phyloP scores from a whole-genome alignment of 2,888 invertebrate species.

The Coleophora deauratella region DNA sequence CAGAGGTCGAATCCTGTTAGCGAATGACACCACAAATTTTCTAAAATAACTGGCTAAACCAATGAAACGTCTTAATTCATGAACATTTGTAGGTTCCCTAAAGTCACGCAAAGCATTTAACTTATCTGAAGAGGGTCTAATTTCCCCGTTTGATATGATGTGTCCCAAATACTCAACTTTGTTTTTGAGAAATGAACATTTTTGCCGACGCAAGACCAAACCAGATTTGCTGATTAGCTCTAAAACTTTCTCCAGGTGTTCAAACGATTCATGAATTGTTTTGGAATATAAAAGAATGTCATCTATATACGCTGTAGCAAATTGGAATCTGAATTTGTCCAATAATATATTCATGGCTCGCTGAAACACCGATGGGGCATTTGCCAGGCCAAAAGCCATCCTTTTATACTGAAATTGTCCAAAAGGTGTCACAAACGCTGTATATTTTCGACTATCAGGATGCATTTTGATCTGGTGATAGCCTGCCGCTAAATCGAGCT shows the following conservation, averaged over 20 bases:
- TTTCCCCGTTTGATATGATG: background rate
- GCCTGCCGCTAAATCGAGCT: constrained; percentile 10
- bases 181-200: constrained; percentile 7
- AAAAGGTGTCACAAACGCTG: constrained; percentile 10
- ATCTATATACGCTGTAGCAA: constrained; percentile 9
- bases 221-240: background rate
- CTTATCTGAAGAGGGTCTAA: background rate
- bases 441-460: constrained; percentile 6
- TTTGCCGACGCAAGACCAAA: background rate
- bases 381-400: constrained; percentile 7
- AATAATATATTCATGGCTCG: constrained; percentile 5
- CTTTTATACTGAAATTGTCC: constrained; percentile 12
- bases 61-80: constrained; percentile 2
- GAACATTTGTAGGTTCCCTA: background rate
- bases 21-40: background rate
- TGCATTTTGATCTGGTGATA: constrained; percentile 4
- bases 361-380: constrained; percentile 3
- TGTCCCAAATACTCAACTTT: constrained; percentile 7
- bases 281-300: too few species aligned
- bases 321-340: constrained; percentile 6
- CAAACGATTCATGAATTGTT: background rate
- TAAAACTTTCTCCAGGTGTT: constrained; percentile 3
- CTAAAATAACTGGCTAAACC: too few species aligned
- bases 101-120: background rate
- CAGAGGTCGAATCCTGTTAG: background rate